Evolutionary conservation across 1,140 invertebrate genomes (phyloP).

Genomic region (Drusus annulatus): DNA sequence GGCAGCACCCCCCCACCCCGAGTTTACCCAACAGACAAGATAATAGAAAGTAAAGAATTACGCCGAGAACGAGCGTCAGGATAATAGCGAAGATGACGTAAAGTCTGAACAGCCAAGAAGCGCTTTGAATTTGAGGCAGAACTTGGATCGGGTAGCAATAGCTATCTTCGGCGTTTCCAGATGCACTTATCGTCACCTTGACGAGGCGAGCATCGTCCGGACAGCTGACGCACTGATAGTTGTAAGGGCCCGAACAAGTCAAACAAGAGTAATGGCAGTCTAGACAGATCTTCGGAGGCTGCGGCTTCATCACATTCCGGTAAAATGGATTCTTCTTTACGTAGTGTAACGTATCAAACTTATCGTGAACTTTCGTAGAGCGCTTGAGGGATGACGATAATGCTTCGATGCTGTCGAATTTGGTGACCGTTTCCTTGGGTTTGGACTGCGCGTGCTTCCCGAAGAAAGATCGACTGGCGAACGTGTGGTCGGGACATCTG

Average conservation of each 20-base stretch:
- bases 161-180: constrained; percentile 55
- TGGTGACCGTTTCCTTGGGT: constrained; percentile 9
- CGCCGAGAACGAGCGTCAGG: constrained; percentile 43
- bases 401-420: constrained; percentile 4
- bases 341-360: neutral
- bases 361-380: constrained; percentile 1
- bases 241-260: constrained; percentile 71
- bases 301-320: constrained; percentile 46
- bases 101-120: constrained; percentile 62
- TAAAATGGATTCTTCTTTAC: constrained; percentile 22
- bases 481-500: constrained; percentile 53
- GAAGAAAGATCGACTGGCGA: constrained; percentile 45
- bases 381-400: constrained; percentile 45
- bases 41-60: constrained; percentile 44
- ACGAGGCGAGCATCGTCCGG: constrained; percentile 69
- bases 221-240: constrained; percentile 73
- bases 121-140: constrained; percentile 60
- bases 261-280: constrained; percentile 76
- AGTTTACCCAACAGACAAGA: constrained; percentile 37
- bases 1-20: constrained; percentile 9
- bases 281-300: constrained; percentile 50
- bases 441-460: constrained; percentile 14
- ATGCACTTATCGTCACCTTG: constrained; percentile 44
- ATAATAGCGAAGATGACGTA: constrained; percentile 60
- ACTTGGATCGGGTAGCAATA: constrained; percentile 66